phyloP scores from a whole-genome alignment of 2,888 invertebrate genomes.

The Amphipyra berbera region DNA sequence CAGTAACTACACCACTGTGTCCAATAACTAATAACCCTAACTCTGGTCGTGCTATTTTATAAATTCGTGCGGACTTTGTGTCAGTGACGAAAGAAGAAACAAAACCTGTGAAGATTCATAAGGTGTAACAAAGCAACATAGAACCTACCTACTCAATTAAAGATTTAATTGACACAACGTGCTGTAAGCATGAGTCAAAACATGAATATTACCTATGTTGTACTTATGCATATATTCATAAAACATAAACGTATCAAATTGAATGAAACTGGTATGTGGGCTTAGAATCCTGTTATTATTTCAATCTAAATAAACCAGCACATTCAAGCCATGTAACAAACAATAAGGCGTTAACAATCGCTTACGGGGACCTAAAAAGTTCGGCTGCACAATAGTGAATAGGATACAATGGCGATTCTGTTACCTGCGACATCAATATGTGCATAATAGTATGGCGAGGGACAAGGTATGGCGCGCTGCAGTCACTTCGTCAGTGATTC shows the following conservation, averaged over 20 bases:
- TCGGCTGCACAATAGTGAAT: conserved; percentile 84
- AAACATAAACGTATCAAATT: conserved; percentile 50
- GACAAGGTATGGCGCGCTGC: conserved; percentile 53
- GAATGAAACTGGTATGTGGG: conserved; percentile 61
- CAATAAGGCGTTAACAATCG: conserved; percentile 86
- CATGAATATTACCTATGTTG: conserved; percentile 44
- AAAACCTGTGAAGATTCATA: conserved; percentile 8
- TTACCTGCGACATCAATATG: conserved; percentile 87
- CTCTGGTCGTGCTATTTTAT: background rate
- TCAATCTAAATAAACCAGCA: conserved; percentile 76
- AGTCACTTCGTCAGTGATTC: conserved; percentile 73
- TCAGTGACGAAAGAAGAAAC: background rate
- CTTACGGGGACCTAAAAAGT: conserved; percentile 83
- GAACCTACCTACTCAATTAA: conserved; percentile 29
- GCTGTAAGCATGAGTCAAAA: conserved; percentile 47
- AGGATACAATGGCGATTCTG: conserved; percentile 86
- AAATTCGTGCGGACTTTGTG: conserved; percentile 1
- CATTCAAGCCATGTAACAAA: conserved; percentile 77
- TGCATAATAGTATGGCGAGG: conserved; percentile 82
- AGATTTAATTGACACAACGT: conserved; percentile 47
- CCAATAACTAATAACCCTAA: background rate
- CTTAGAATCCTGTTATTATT: conserved; percentile 78
- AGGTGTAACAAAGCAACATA: conserved; percentile 26
- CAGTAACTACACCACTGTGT: no score
- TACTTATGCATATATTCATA: conserved; percentile 32